A percentile compares a stretch with the other conserved stretches of the same genome.
phyloP scores from a whole-genome alignment of 2,797 vertebrate genomes.

The Decapterus maruadsi region DNA sequence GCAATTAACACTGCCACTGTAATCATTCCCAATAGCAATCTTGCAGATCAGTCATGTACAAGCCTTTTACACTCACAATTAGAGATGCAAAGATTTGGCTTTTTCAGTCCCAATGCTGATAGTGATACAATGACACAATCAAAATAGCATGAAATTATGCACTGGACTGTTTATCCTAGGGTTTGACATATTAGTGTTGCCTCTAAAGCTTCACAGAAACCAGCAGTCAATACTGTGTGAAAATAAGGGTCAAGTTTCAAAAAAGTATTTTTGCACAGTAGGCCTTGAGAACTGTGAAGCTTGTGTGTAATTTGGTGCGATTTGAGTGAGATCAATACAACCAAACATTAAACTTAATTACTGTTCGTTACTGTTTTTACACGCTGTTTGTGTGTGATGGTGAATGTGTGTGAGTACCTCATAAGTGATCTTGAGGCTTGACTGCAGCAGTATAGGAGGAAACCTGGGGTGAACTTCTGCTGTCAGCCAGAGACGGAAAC shows the following conservation, averaged over 20 bases:
- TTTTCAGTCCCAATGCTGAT: no score
- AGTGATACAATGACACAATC: no score
- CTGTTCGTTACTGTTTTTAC: neutral
- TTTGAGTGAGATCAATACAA: neutral
- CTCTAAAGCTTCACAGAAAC: neutral
- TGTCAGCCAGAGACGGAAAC: slow-evolving; percentile 97
- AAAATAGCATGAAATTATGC: neutral
- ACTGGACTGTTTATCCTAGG: neutral
- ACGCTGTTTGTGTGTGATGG: neutral
- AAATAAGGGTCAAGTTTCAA: neutral
- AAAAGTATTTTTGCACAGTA: neutral
- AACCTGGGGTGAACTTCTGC: slow-evolving; percentile 95
- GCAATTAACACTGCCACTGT: neutral
- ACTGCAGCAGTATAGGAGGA: slow-evolving; percentile 93
- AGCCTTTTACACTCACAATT: neutral
- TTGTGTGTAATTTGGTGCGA: neutral
- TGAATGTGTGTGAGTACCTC: slow-evolving; percentile 86
- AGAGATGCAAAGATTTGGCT: no score
- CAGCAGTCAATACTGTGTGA: neutral
- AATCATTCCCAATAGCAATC: neutral
- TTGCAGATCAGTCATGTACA: slow-evolving; percentile 3
- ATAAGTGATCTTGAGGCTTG: slow-evolving; percentile 97
- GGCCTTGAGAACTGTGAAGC: neutral
- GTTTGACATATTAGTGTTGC: slow-evolving; percentile 11
- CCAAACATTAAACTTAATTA: neutral